Base-by-base conservation (phyloP, 2,113 vertebrate species). In the Rhineura floridana region DNA sequence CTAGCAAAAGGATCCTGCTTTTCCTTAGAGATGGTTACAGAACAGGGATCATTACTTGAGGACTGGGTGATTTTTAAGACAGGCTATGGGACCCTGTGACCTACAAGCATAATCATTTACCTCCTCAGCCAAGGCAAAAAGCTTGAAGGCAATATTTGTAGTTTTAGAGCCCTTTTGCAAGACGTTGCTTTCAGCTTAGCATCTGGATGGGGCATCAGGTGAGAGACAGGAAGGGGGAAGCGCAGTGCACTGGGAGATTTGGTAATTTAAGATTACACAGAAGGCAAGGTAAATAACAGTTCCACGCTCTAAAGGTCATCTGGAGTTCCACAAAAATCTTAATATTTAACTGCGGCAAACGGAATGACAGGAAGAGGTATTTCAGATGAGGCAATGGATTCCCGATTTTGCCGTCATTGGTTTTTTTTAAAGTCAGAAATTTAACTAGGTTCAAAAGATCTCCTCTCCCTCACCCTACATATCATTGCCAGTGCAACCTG, bases 201-300 rank as follows among this genome's bases (percentile, higher is more conserved):
- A 2, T 23, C 6, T 72, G 55, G 55, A 82, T 59, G 69, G 42
- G 69, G 42, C 33, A 39, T 9, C 52, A 67, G 55, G 70, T 75
- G 69, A 75, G 46, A 55, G 76, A 50, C 91, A 82, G 94, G 83
- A 8, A 93, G 87, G 76, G 21, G 1, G 92, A 88, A 81, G 82
- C 88, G 77, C 21, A 72, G 59, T 81, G 52, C 67, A 23, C n/a
- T 72, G n/a, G 25, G 23, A 42, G 63, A 23, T n/a, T 50, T 11
- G 4, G 73, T 87, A 87, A 39, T 88, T 19, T 81, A 89, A 77
- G 84, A 63, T 76, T 75, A 50, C 19, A 52, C n/a, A 36, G 46
- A 87, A 90, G 55, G 81, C 88, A 91, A 90, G 1, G 17, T 46
- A 90, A 90, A 93, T 86, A 39, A 87, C 84, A 81, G 25, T 55